Percentiles rank a stretch among this genome's conserved stretches.
Conservation (phyloP, 2,888 invertebrate species). For the Boloria euphrosyne region DNA sequence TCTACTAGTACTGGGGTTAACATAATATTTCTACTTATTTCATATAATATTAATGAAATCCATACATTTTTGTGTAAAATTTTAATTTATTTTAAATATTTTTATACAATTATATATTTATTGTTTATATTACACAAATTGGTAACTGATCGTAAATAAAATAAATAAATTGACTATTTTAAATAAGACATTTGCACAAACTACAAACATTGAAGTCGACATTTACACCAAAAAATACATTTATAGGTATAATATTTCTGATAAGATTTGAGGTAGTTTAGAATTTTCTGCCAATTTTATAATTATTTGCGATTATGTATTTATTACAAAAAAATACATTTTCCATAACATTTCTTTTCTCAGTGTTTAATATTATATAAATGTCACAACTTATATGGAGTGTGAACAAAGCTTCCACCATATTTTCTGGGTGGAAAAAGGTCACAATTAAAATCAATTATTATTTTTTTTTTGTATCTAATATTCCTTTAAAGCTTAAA, state of each 20-base stretch:
- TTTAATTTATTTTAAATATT: constrained; percentile 8
- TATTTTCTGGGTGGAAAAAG: too few species aligned
- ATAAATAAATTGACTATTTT: constrained; percentile 18
- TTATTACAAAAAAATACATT: too few species aligned
- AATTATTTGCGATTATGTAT: not conserved
- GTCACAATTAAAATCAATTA: too few species aligned
- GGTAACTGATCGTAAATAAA: constrained; percentile 15
- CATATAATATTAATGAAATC: constrained; percentile 5
- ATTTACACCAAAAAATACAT: not conserved
- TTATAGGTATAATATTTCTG: not conserved
- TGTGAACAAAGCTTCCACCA: too few species aligned
- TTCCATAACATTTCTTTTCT: not conserved
- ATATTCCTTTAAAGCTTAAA: too few species aligned
- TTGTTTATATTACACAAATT: constrained; percentile 8
- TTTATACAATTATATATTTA: constrained; percentile 9
- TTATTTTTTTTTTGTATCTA: too few species aligned
- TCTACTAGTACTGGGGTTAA: too few species aligned
- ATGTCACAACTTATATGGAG: too few species aligned
- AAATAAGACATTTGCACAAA: not conserved
- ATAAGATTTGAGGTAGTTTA: constrained; percentile 13
- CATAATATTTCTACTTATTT: too few species aligned
- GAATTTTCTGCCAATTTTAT: not conserved
- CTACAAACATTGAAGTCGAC: not conserved
- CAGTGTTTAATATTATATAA: not conserved
- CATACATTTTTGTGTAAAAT: constrained; percentile 16